Percentiles rank a stretch among this genome's conserved stretches.
These are phyloP conservation scores for Gambelia wislizenii DNA, from an alignment of 2,797 vertebrate species.

Conservation along the genomic window DNA sequence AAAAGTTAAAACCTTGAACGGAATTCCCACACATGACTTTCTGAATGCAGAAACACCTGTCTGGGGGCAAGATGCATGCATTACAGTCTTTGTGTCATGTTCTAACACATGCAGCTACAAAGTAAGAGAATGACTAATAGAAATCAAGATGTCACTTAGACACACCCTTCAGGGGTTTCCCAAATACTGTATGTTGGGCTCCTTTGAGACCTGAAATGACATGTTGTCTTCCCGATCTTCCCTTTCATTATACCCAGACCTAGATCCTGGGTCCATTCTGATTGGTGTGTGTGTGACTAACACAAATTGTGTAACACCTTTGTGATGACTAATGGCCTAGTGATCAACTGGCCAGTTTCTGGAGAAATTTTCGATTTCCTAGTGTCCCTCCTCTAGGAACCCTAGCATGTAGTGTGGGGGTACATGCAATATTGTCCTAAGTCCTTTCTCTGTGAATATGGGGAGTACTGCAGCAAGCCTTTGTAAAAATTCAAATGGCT, in stretches of 20 bases:
- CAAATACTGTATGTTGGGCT: neutral
- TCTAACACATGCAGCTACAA: neutral
- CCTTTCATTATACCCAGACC: neutral
- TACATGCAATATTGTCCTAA: neutral
- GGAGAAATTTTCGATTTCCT: neutral
- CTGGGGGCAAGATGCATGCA: neutral
- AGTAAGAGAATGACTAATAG: neutral
- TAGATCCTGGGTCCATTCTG: neutral
- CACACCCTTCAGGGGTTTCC: neutral
- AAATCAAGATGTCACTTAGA: neutral
- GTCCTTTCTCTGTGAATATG: neutral
- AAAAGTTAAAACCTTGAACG: too few relatives aligned
- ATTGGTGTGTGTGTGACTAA: neutral
- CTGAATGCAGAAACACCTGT: neutral
- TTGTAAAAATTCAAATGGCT: neutral
- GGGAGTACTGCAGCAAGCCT: neutral
- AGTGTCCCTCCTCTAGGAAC: neutral
- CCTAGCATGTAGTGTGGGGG: neutral
- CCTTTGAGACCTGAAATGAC: too few relatives aligned
- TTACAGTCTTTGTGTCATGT: neutral
- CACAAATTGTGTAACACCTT: too few relatives aligned
- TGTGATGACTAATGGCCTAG: too few relatives aligned
- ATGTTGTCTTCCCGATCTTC: neutral
- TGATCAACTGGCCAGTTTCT: too few relatives aligned
- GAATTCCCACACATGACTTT: neutral